A percentile compares a stretch with the other conserved stretches of the same genome.
Conservation (phyloP, 1,140 invertebrate genomes). For the Vanessa atalanta region DNA sequence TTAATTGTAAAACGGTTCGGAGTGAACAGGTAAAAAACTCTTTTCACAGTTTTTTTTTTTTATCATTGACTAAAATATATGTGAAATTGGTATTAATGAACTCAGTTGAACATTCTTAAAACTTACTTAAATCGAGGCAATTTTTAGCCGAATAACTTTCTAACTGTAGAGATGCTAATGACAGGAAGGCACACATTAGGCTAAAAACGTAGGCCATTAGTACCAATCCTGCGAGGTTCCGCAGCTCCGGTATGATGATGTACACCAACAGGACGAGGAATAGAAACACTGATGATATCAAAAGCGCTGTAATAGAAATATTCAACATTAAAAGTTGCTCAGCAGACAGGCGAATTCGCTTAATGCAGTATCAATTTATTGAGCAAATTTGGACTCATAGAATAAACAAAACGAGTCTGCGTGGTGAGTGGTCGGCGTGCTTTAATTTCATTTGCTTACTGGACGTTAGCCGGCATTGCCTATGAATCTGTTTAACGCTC, state of each 20-base stretch:
- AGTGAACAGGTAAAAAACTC: too few species aligned
- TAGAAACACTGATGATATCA: constrained; percentile 63
- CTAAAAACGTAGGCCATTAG: constrained; percentile 63
- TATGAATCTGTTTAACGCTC: too few species aligned
- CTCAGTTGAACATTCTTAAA: not conserved
- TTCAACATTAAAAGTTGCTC: not conserved
- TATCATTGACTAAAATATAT: not conserved
- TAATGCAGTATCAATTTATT: too few species aligned
- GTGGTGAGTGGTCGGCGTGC: too few species aligned
- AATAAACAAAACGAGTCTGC: too few species aligned
- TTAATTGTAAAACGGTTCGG: too few species aligned
- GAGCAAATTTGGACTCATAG: too few species aligned
- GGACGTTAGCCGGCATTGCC: too few species aligned
- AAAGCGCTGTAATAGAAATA: constrained; percentile 45
- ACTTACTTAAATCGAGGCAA: constrained; percentile 50
- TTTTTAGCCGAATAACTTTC: not conserved
- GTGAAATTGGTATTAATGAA: too few species aligned
- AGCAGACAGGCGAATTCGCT: too few species aligned
- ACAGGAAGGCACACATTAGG: constrained; percentile 47
- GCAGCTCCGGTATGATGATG: constrained; percentile 50
- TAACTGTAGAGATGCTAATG: constrained; percentile 40
- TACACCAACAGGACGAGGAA: constrained; percentile 63
- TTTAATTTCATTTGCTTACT: too few species aligned
- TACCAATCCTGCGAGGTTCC: constrained; percentile 64
- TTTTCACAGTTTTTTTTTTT: not conserved